Evolutionary conservation across 2,113 vertebrate species (phyloP), one percentile per base, ranked within the genome.

Genomic region (Callionymus lyra): DNA sequence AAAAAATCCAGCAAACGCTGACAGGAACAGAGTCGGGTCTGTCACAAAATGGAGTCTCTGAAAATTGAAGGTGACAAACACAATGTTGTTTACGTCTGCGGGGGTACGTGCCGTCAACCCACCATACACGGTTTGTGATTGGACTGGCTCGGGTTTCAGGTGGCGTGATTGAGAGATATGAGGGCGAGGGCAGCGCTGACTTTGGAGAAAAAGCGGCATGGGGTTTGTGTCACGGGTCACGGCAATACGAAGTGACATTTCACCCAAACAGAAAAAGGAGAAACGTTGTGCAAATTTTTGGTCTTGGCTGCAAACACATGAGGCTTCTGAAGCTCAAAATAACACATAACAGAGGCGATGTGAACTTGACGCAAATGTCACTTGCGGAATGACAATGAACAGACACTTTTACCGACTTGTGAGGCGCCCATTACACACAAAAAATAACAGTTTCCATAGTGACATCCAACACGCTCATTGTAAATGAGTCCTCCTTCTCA

Each of bases 31-130:
- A 79, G 67, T 39, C 9, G 41, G 62, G 46, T 70, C 63, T 82
- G 81, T 77, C 75, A 53, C 57, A 68, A 60, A 79, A 72, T 52
- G 53, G 68, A 62, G 38, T 41, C 42, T 44, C 38, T 16, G 38
- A 10, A 79, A 82, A 83, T 80, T 59, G 52, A 63, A 79, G 52
- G 72, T 76, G 83, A 81, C 76, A 79, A 81, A 77, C 65, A 72
- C 65, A 76, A 77, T 76, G 62, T 71, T 77, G 76, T 76, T 80
- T 79, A 72, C 59, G 61, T 61, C 32, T 58, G 47, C 18, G 39
- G 40, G 70, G 60, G 44, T 27, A 16, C 21, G 39, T 47, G 61
- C 36, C 14, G 16, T 27, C 55, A 68, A 65, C 50, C 53, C 43
- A 4, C 47, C 57, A 56, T 55, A 50, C 56, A 64, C 12, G 16